Conservation (phyloP, 2,113 vertebrate genomes). For the Pipra filicauda region DNA sequence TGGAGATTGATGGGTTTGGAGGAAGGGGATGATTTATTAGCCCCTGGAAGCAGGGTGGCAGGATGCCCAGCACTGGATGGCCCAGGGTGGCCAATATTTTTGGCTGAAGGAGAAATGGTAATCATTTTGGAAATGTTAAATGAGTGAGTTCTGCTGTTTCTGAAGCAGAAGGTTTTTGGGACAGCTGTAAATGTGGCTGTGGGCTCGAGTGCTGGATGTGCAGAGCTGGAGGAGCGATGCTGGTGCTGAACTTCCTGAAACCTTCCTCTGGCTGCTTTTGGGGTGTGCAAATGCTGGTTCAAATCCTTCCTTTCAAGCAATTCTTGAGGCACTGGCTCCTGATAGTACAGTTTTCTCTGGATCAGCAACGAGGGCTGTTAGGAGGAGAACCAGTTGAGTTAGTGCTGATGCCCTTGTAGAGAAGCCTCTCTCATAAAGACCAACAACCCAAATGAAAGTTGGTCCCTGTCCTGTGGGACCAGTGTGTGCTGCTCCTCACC, state of each 20-base stretch:
- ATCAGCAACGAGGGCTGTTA: fast-evolving
- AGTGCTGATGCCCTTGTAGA: neutral
- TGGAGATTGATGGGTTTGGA: neutral
- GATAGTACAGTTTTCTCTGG: fast-evolving
- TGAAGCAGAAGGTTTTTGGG: neutral
- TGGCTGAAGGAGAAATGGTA: neutral
- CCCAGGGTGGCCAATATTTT: neutral
- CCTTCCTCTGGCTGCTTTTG: neutral
- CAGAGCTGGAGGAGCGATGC: neutral
- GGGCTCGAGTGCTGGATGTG: fast-evolving
- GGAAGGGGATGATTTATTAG: neutral
- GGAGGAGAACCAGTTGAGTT: neutral
- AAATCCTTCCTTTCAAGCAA: neutral
- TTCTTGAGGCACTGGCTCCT: neutral
- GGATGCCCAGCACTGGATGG: neutral
- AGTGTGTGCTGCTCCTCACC: neutral
- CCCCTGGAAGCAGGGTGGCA: neutral
- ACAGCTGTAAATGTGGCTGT: neutral
- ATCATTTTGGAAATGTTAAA: neutral
- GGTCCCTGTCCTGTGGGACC: neutral
- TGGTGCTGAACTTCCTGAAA: neutral
- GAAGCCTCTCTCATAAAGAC: fast-evolving
- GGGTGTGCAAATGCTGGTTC: neutral
- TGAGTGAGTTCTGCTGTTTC: neutral
- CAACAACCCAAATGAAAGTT: fast-evolving